phyloP scores from a whole-genome alignment of 2,888 invertebrate species.

The Lasioglossum calceatum region DNA sequence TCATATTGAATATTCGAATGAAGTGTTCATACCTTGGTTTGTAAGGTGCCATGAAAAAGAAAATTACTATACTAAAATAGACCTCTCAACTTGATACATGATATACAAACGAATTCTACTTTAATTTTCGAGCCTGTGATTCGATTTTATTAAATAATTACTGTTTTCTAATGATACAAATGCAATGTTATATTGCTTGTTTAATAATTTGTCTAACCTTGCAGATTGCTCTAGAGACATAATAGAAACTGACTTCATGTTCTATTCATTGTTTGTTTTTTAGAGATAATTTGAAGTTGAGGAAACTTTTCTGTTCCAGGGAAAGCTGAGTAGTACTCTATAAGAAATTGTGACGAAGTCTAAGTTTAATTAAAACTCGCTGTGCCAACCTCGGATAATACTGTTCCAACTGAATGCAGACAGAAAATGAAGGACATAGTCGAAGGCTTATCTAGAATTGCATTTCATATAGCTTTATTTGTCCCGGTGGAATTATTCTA shows the following conservation, averaged over 20 bases:
- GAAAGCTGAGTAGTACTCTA: neutral
- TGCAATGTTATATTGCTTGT: too few species aligned
- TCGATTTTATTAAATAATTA: neutral
- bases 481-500: neutral
- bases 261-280: neutral
- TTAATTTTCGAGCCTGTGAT: neutral
- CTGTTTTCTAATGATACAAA: neutral
- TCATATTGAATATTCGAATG: too few species aligned
- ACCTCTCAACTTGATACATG: too few species aligned
- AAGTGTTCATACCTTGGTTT: too few species aligned
- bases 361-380: constrained; percentile 5
- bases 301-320: neutral
- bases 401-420: neutral
- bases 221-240: neutral
- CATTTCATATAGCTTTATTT: neutral
- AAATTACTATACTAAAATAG: too few species aligned
- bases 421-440: neutral
- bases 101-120: neutral
- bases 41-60: too few species aligned
- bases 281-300: neutral
- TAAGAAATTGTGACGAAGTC: neutral
- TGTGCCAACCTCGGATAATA: neutral
- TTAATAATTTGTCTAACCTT: too few species aligned
- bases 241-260: neutral
- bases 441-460: constrained; percentile 1